These are phyloP conservation scores for Acanthosepion pharaonis DNA, from an alignment of 2,888 invertebrate species.

Conservation along the genomic window DNA sequence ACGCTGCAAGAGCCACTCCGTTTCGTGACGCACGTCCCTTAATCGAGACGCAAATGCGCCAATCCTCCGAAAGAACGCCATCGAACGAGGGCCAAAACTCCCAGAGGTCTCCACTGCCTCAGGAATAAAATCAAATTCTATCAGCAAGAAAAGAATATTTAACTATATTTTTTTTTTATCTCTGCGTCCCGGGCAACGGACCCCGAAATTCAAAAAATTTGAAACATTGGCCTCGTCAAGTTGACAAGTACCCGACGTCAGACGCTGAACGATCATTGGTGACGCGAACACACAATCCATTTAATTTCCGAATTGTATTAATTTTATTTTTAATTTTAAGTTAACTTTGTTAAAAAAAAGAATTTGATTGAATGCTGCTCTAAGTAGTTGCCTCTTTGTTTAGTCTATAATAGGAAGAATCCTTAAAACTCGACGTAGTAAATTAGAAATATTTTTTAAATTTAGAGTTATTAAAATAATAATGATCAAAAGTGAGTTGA, in stretches of 20 bases:
- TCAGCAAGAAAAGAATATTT: no score
- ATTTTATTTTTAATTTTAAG: neutral
- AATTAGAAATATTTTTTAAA: neutral
- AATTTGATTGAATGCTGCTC: neutral
- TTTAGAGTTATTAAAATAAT: neutral
- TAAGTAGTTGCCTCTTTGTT: neutral
- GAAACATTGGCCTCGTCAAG: neutral
- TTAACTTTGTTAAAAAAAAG: neutral
- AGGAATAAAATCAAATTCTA: no score
- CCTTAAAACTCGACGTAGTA: neutral
- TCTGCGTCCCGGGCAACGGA: no score
- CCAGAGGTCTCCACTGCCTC: no score
- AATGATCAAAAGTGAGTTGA: neutral
- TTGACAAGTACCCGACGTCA: neutral
- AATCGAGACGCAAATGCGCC: no score
- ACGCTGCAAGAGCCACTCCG: no score
- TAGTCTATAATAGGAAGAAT: neutral
- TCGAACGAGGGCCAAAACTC: no score
- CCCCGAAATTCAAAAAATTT: no score
- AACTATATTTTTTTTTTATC: no score
- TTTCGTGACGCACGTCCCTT: no score
- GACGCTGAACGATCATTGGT: neutral
- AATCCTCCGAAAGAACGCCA: no score
- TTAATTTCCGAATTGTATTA: neutral
- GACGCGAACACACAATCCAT: neutral